phyloP scores from a whole-genome alignment of 2,797 vertebrate genomes.

The Betta splendens region DNA sequence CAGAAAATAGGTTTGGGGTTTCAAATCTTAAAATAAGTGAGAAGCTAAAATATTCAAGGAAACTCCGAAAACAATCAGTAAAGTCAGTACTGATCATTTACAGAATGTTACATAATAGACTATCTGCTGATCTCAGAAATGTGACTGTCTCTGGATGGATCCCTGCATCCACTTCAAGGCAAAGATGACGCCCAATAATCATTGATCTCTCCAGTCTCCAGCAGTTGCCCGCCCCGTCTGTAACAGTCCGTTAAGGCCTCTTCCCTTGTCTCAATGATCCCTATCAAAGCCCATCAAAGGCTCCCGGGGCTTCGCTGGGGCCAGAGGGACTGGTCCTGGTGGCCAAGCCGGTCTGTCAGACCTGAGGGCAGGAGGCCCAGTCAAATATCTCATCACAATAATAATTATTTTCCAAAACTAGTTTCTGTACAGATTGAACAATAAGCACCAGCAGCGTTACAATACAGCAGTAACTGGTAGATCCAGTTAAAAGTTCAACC shows the following conservation, averaged over 20 bases:
- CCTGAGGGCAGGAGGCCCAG: too few relatives aligned
- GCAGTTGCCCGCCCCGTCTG: slow-evolving; percentile 70
- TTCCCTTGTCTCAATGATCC: slow-evolving; percentile 75
- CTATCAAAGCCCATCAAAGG: slow-evolving; percentile 78
- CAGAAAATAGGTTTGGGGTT: too few relatives aligned
- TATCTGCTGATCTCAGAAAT: too few relatives aligned
- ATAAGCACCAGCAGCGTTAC: too few relatives aligned
- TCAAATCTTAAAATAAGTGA: too few relatives aligned
- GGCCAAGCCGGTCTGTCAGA: slow-evolving; percentile 60
- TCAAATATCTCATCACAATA: too few relatives aligned
- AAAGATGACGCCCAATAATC: slow-evolving; percentile 69
- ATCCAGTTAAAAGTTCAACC: slow-evolving; percentile 44
- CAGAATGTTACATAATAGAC: too few relatives aligned
- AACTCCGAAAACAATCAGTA: too few relatives aligned
- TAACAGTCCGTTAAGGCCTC: slow-evolving; percentile 73
- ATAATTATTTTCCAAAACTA: too few relatives aligned
- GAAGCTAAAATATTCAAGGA: too few relatives aligned
- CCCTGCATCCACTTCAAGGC: slow-evolving; percentile 59
- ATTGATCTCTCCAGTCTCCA: slow-evolving; percentile 68
- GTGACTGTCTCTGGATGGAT: slow-evolving; percentile 27
- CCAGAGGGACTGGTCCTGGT: slow-evolving; percentile 63
- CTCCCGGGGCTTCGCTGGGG: slow-evolving; percentile 67
- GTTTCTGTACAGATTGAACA: too few relatives aligned
- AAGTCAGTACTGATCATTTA: too few relatives aligned
- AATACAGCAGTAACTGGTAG: slow-evolving; percentile 18